Base-by-base conservation (phyloP, 2,113 vertebrate genomes). In the Leptobrachium leishanense region DNA sequence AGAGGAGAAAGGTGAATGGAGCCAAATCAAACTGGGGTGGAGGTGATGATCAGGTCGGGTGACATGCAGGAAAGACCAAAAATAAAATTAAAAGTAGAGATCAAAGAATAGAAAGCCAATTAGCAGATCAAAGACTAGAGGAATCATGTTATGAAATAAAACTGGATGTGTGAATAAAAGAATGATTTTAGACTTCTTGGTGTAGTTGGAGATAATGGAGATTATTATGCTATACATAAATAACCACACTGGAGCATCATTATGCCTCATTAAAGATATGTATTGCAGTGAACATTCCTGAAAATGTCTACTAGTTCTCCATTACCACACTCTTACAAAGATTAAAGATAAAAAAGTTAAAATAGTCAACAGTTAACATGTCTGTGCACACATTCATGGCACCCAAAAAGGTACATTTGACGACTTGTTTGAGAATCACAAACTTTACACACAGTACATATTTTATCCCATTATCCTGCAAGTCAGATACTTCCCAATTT, bases 41-140 rank as follows among this genome's bases (percentile, higher is more conserved):
- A 73, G 69, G 77, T 79, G 77, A 73, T 54, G 77, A 73, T 79
- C 64, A 73, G 77, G 77, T 79, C 70, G 65, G 70, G 63, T 79
- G 77, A 72, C 57, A 74, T 11, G 62, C 13, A 54, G 63, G 9
- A 11, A 66, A 57, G 46, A 57, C 53, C 69, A 77, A 77, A 39
- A 42, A 42, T 40, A 66, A 46, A 79, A 57, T 41, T 69, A 77
- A 77, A 39, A 42, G 41, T 40, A 66, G 62, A 79, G 63, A 74
- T 80, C 63, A 80, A 74, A 80, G 71, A 68, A 68, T 39, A 40
- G 20, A 74, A 79, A 59, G 39, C 41, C 59, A 80, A 80, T 74
- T 68, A 72, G 63, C 57, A 43, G 50, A 80, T 74, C 70, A 80
- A 80, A 80, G 77, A 80, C 20, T 67, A 1, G 20, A 59, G 46